Evolutionary conservation across 2,797 vertebrate species (phyloP), one percentile per base, ranked within the genome.

Genomic region (Bovichtus diacanthus): DNA sequence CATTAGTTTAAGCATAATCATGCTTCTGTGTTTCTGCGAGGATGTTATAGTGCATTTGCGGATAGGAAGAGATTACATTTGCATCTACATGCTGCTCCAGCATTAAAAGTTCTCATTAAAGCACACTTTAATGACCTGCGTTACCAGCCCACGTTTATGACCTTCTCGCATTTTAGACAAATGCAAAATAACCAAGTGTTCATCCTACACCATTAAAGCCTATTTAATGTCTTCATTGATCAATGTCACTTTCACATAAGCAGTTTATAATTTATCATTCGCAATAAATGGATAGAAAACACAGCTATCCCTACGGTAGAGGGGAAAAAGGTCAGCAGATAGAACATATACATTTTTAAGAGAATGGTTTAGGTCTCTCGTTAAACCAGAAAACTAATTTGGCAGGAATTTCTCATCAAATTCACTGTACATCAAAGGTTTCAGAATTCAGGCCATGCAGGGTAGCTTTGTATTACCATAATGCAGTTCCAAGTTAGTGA

Each of bases 171-270:
- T 87, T 90, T 88, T 82, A 86, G 92, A 90, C 77, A 89, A 90
- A 89, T 74, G 84, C 84, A 85, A 85, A 88, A 93, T 88, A 92
- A 89, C 77, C 70, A 47, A 89, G 81, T 81, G 72, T 78, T 89
- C 73, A 74, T 89, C 87, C 87, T 51, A 59, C 75, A 78, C 83
- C 78, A 90, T 92, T 92, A 90, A 94, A 90, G 83, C 73, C 87
- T 74, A 68, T 84, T 93, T 93, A 92, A 93, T 92, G 86, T 90
- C 83, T 86, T 83, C 89, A 92, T 93, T 94, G 88, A 94, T 94
- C 90, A 93, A 88, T 84, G 91, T 90, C 93, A 90, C 83, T 88
- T 91, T 91, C 84, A 83, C 86, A 76, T 86, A 92, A 90, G 84
- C 79, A 72, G 88, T 75, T 89, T 87, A 92, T 88, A 88, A 88